A percentile compares a stretch with the other conserved stretches of the same genome.
Evolutionary conservation across 2,113 vertebrate genomes (phyloP).

Genomic region (human): GRCh38 chr14:85826001-85826500

Average conservation of each 20-base stretch:
- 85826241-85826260: background rate
- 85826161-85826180: background rate
- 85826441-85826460: background rate
- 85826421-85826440: background rate
- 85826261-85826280: background rate
- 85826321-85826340: background rate
- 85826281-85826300: background rate
- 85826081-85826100: background rate
- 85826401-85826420: background rate
- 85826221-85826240: background rate
- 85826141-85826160: background rate
- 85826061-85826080: background rate
- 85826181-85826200: background rate
- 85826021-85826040: background rate
- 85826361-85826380: background rate
- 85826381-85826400: background rate
- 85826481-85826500: background rate
- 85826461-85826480: fast-evolving
- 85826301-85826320: background rate
- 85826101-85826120: background rate
- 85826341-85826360: background rate
- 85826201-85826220: background rate
- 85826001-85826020: background rate
- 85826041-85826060: background rate
- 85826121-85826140: background rate